Conservation (phyloP, 2,113 vertebrate genomes). For the Leucoraja erinaceus region DNA sequence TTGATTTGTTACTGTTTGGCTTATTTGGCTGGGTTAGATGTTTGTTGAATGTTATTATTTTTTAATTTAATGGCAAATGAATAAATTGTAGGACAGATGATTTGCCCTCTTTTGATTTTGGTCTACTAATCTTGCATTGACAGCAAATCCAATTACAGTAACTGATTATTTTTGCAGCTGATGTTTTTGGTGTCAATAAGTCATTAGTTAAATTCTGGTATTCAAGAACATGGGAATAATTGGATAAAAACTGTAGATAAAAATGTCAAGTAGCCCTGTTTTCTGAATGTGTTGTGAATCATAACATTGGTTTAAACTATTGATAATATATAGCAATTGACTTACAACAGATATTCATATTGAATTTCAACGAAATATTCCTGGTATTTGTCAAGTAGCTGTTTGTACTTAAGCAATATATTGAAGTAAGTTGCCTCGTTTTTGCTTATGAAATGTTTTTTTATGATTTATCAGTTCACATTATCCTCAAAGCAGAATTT, state of each 20-base stretch:
- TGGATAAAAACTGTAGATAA: not conserved
- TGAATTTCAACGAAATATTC: too few relatives aligned
- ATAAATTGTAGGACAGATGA: not conserved
- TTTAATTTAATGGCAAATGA: not conserved
- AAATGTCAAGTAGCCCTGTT: not conserved
- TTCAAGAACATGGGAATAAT: conserved; percentile 4
- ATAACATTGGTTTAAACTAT: not conserved
- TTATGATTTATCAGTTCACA: not conserved
- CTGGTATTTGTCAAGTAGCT: not conserved
- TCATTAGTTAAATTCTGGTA: not conserved
- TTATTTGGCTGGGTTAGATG: not conserved
- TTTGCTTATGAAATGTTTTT: not conserved
- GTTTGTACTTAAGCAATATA: not conserved
- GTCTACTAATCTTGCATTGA: not conserved
- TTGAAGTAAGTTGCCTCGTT: not conserved
- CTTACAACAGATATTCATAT: not conserved
- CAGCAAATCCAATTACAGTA: not conserved
- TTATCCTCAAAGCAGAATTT: too few relatives aligned
- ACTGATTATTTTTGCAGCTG: not conserved
- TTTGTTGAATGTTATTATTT: not conserved
- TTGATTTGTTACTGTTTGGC: not conserved
- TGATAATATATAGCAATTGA: not conserved
- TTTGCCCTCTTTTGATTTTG: not conserved
- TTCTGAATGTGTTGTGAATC: not conserved
- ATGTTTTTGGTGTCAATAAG: not conserved